Evolutionary conservation across 35 echinoderm and acorn worm genomes (phyloP), one percentile per base, ranked within the genome.

Genomic region (Apostichopus japonicus): DNA sequence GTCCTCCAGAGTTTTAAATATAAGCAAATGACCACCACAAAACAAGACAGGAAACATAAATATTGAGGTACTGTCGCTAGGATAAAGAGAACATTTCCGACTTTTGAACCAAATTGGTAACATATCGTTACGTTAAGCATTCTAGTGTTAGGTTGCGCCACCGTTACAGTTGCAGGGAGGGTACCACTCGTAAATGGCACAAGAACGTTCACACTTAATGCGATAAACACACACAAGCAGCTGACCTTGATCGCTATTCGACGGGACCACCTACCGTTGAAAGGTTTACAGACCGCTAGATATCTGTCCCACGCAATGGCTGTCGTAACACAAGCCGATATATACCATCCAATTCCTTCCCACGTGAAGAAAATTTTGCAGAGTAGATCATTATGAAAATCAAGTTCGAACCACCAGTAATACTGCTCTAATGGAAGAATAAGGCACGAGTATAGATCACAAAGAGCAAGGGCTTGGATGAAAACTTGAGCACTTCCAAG

Each of bases 221-320:
- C 61, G 19, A 90, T 17, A 15, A 52, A 4, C 6, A 72, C 4
- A 23, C 87, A 90, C 5, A 90, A 23, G 5, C 19, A 23, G 63
- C 87, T 24, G 16, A 89, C 86, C 5, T 9, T 9, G 33, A 72
- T 23, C 1, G 87, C 87, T 8, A 27, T 90, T 62, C 11, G 14
- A 9, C 63, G 16, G 7, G 87, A 72, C 87, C 87, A 90, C 19
- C 87, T 44, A 24, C 87, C 70, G 17, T 71, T 15, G 70, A 90
- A 44, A 25, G 87, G 62, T 52, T 73, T 90, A 16, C 61, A 23
- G 23, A 90, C 87, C 23, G 70, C 87, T 62, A 90, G 63, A 27
- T 90, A 90, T 90, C 87, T 90, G 25, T 90, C 87, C 87, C 62
- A 90, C 4, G 87, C 87, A 24, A 90, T 90, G 19, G 87, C 87